Percentiles rank a stretch among this genome's conserved stretches.
Evolutionary conservation across 2,888 invertebrate species (phyloP).

Genomic region (Polydrusus tereticollis): DNA sequence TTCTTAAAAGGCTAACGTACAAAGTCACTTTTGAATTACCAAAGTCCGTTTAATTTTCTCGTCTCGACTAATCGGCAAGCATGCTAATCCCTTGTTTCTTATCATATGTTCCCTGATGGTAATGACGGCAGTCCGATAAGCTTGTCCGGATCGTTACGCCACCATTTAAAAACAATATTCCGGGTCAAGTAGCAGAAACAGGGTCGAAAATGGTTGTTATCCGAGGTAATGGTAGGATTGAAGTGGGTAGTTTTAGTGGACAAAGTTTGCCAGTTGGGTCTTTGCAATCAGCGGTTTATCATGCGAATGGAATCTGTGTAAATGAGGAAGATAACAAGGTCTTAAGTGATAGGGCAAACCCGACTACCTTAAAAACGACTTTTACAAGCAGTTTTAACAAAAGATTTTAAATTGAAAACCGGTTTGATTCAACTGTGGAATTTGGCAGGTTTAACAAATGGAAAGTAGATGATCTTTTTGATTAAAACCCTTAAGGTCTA

Average conservation of each 20-base stretch:
- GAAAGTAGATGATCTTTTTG: no score
- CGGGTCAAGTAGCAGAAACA: conserved; percentile 18
- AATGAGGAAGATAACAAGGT: conserved; percentile 19
- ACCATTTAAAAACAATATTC: conserved; percentile 55
- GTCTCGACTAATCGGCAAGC: neutral
- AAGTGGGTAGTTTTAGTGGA: conserved; percentile 13
- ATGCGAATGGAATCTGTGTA: conserved; percentile 16
- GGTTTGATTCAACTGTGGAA: no score
- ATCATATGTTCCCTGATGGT: conserved; percentile 14
- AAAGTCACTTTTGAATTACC: neutral
- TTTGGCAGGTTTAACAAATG: no score
- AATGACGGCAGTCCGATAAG: conserved; percentile 48
- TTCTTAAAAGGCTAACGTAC: neutral
- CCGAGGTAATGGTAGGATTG: conserved; percentile 13
- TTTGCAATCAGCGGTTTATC: conserved; percentile 22
- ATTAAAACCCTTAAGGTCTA: no score
- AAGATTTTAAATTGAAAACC: no score
- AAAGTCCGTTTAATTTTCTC: neutral
- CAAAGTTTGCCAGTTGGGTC: conserved; percentile 16
- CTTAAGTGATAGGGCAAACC: neutral
- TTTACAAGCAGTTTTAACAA: neutral
- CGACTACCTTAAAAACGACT: neutral
- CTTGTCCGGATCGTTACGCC: conserved; percentile 47
- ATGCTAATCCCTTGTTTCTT: neutral
- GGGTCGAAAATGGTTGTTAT: conserved; percentile 20